Percentiles rank a stretch among this genome's conserved stretches.
Conservation (phyloP, 2,113 vertebrate genomes). For the Plecotus auritus region DNA sequence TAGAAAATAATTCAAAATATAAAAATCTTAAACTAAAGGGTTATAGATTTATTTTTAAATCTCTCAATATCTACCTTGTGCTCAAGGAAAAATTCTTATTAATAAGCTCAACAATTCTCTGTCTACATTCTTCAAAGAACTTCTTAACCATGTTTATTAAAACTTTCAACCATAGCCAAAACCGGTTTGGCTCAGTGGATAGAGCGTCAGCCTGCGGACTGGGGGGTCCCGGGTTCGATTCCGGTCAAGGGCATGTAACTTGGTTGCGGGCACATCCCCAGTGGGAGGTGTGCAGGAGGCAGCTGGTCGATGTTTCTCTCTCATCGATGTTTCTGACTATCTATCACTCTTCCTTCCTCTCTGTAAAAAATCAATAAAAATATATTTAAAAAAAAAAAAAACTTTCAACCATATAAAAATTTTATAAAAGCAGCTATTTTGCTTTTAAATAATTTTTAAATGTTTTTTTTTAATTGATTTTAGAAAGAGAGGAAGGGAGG, state of each 20-base stretch:
- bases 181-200: no score
- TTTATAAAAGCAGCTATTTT: neutral
- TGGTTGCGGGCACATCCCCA: no score
- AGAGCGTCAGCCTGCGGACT: no score
- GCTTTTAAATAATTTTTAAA: neutral
- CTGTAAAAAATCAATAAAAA: no score
- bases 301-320: no score
- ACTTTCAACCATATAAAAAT: neutral
- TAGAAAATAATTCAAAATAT: slow-evolving; percentile 2
- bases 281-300: no score
- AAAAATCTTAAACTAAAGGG: neutral
- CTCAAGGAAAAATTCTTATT: neutral
- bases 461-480: neutral
- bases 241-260: no score
- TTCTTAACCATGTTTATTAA: neutral
- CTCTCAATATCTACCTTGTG: neutral
- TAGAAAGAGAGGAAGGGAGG: neutral
- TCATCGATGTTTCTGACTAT: no score
- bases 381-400: no score
- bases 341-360: no score
- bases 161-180: neutral
- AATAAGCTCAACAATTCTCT: neutral
- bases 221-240: no score
- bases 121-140: neutral
- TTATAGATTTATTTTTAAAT: slow-evolving; percentile 17